Evolutionary conservation across 1,140 invertebrate species (phyloP), one percentile per base, ranked within the genome.

Genomic region (Apis cerana): DNA sequence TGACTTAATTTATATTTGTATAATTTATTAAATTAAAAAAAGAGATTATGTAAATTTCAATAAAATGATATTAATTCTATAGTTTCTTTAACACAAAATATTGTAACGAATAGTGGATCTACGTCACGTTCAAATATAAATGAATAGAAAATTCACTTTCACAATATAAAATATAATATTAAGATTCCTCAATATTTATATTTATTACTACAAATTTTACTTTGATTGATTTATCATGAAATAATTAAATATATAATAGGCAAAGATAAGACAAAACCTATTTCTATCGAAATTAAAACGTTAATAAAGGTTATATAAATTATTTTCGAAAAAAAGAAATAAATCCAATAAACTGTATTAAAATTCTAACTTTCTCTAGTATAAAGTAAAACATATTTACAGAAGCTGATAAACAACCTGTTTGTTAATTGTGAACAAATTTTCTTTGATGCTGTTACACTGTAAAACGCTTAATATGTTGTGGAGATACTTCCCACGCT

Each of bases 331-430:
- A 48, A 2, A 27, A 17, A 8, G n/a, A 8, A 27, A 67, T 9
- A 43, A 67, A 12, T n/a, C 15, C 2, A 15, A 17, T 15, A 52
- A 52, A 15, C 5, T 33, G 17, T 58, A 56, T 33, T 56, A 13
- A 27, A 58, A 48, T 9, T 15, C 19, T 48, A 56, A 21, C 9
- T n/a, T 43, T 67, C 13, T 76, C 2, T 23, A 12, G 23, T 3
- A 13, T 9, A 5, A 23, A 71, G n/a, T 59, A 52, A 69, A 62
- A 71, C 33, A n/a, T 1, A 7, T 78, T 68, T 71, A 71, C 8
- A 50, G 13, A 82, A 70, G 27, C 9, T 70, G 50, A 70, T 82
- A 17, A 78, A 71, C 67, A 82, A 82, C 81, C 81, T 78, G 75
- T 33, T 82, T 58, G 58, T 71, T 70, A 70, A 82, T 78, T 54